These are phyloP conservation scores for Panagrolaimus sp. DNA, from an alignment of 1,140 invertebrate genomes.

Conservation along the genomic window DNA sequence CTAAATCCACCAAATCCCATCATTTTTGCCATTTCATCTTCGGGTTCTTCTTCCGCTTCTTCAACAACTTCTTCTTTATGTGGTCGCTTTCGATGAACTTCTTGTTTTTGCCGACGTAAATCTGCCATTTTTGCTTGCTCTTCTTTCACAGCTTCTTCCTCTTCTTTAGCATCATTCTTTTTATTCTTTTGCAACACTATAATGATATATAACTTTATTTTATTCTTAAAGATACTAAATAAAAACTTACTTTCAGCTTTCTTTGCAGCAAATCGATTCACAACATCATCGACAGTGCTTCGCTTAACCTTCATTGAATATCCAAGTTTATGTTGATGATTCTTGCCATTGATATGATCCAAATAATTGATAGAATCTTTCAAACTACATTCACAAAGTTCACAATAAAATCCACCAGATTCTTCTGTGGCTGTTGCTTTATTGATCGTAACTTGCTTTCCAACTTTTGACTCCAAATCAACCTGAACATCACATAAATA, in stretches of 20 bases:
- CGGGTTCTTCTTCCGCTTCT: constrained; percentile 66
- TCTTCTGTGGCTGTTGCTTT: constrained; percentile 93
- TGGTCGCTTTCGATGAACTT: constrained; percentile 63
- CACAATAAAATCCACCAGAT: constrained; percentile 96
- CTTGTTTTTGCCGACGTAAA: constrained; percentile 79
- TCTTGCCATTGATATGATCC: constrained; percentile 99
- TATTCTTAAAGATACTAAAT: constrained; percentile 8
- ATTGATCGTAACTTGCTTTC: constrained; percentile 94
- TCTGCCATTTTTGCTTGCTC: constrained; percentile 92
- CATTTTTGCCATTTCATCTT: constrained; percentile 78
- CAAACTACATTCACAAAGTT: constrained; percentile 98
- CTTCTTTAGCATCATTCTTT: constrained; percentile 90
- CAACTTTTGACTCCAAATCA: constrained; percentile 91
- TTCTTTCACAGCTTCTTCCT: constrained; percentile 87
- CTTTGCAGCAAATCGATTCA: constrained; percentile 82
- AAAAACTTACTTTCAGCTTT: constrained; percentile 63
- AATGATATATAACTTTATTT: neutral
- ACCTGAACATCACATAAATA: constrained; percentile 50
- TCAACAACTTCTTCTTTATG: constrained; percentile 62
- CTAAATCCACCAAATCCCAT: constrained; percentile 98
- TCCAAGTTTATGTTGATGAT: constrained; percentile 95
- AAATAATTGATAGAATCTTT: constrained; percentile 99
- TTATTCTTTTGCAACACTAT: constrained; percentile 71
- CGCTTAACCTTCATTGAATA: constrained; percentile 99
- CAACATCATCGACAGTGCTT: constrained; percentile 89